Conservation (phyloP, 1,140 invertebrate genomes). For the Chionoecetes opilio region DNA sequence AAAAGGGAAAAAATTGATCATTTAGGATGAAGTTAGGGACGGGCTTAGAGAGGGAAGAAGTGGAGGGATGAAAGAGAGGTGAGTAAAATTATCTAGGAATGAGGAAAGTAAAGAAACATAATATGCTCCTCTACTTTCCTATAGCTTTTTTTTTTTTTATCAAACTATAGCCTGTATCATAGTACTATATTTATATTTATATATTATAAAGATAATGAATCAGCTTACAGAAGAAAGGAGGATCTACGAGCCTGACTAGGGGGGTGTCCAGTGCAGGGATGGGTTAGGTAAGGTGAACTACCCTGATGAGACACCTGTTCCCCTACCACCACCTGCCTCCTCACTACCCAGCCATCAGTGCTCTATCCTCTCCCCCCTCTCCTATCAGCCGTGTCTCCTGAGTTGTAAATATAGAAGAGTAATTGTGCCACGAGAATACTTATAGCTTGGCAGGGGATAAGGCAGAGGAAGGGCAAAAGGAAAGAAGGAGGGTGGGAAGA, state of each 20-base stretch:
- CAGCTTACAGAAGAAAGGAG: not conserved
- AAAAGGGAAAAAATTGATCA: not conserved
- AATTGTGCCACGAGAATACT: conserved; percentile 44
- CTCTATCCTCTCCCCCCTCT: not conserved
- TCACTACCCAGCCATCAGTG: not conserved
- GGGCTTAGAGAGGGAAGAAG: not conserved
- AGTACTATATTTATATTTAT: not conserved
- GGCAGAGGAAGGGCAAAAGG: not conserved
- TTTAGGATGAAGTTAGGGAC: too few relatives aligned
- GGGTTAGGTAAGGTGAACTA: not conserved
- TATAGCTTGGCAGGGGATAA: not conserved
- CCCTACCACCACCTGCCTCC: not conserved
- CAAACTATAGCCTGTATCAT: too few relatives aligned
- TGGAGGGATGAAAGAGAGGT: not conserved
- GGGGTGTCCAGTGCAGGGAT: not conserved
- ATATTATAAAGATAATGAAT: not conserved
- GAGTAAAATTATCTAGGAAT: too few relatives aligned
- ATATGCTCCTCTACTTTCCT: too few relatives aligned
- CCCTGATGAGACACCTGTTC: too few relatives aligned
- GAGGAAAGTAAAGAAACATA: too few relatives aligned
- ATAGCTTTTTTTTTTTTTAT: too few relatives aligned
- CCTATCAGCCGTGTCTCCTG: not conserved
- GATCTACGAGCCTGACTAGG: not conserved
- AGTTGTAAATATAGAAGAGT: conserved; percentile 50
- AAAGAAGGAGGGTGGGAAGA: not conserved